These are phyloP conservation scores for Acheta domesticus DNA, from an alignment of 2,888 invertebrate species.

Conservation along the genomic window DNA sequence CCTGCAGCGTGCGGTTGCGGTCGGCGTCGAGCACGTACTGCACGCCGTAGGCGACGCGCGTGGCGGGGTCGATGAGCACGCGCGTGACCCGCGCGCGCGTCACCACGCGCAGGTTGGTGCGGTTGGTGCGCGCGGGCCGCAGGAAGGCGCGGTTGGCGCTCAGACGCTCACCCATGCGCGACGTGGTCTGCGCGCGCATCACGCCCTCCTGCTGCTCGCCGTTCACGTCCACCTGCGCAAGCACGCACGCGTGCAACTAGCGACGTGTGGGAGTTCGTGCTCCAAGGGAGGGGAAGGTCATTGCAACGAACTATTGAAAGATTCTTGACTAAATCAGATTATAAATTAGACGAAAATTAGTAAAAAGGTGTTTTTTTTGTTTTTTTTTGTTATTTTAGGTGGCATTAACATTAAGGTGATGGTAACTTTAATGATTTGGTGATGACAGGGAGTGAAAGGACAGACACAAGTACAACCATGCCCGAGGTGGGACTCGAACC, in stretches of 20 bases:
- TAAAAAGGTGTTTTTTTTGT: too few species aligned
- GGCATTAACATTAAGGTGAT: too few species aligned
- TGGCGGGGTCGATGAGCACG: conserved; percentile 51
- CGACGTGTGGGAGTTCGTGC: background rate
- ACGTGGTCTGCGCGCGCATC: conserved; percentile 38
- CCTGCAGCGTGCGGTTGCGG: conserved; percentile 54
- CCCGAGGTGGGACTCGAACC: too few species aligned
- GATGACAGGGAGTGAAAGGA: too few species aligned
- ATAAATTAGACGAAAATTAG: background rate
- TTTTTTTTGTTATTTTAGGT: too few species aligned
- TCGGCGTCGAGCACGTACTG: conserved; percentile 73
- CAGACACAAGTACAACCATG: too few species aligned
- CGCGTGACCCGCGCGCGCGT: conserved; percentile 53
- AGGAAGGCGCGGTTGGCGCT: conserved; percentile 57
- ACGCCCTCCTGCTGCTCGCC: conserved; percentile 46
- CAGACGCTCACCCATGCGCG: conserved; percentile 40
- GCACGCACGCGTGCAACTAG: background rate
- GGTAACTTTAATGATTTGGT: too few species aligned
- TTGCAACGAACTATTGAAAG: background rate
- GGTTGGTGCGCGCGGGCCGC: conserved; percentile 38
- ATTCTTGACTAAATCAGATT: background rate
- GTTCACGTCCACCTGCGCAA: conserved; percentile 30
- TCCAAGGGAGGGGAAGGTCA: background rate
- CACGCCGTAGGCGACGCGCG: conserved; percentile 71
- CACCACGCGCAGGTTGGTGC: conserved; percentile 31